Percentiles rank a stretch among this genome's conserved stretches.
These are phyloP conservation scores for Tenthredo scrophulariae DNA, from an alignment of 2,888 invertebrate genomes.

Conservation along the genomic window DNA sequence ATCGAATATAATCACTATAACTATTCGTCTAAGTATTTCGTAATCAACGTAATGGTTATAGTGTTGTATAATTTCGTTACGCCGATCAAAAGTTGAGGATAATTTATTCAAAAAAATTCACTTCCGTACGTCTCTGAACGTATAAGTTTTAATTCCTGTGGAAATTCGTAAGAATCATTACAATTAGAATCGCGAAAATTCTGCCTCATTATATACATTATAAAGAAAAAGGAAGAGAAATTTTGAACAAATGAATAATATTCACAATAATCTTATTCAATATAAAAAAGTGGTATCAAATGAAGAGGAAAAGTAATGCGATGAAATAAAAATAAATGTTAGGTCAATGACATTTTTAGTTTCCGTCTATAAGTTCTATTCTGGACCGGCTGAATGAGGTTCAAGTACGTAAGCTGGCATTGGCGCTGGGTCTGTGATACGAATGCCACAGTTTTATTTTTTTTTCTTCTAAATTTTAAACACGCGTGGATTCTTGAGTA, in stretches of 20 bases:
- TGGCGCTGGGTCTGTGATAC: not conserved
- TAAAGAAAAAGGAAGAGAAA: not conserved
- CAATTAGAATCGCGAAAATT: not conserved
- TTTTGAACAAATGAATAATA: not conserved
- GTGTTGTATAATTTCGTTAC: not conserved
- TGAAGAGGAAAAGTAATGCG: not conserved
- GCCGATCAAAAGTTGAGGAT: not conserved
- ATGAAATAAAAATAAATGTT: slow-evolving; percentile 47
- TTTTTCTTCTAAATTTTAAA: not conserved
- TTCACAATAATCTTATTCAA: not conserved
- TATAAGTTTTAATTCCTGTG: not conserved
- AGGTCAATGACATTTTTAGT: slow-evolving; percentile 49
- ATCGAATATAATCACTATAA: not conserved
- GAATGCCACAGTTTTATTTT: not conserved
- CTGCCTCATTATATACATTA: not conserved
- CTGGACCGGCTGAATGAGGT: slow-evolving; percentile 35
- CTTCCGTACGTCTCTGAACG: not conserved
- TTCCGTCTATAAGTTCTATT: slow-evolving; percentile 45
- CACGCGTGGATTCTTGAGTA: not conserved
- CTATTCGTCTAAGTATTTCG: not conserved
- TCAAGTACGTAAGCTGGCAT: slow-evolving; percentile 33
- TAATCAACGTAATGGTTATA: not conserved
- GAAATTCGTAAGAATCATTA: not conserved
- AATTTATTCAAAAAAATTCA: not conserved
- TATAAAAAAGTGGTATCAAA: not conserved